Base-by-base conservation (phyloP, 2,888 invertebrate genomes). In the Pemphredon lugubris region DNA sequence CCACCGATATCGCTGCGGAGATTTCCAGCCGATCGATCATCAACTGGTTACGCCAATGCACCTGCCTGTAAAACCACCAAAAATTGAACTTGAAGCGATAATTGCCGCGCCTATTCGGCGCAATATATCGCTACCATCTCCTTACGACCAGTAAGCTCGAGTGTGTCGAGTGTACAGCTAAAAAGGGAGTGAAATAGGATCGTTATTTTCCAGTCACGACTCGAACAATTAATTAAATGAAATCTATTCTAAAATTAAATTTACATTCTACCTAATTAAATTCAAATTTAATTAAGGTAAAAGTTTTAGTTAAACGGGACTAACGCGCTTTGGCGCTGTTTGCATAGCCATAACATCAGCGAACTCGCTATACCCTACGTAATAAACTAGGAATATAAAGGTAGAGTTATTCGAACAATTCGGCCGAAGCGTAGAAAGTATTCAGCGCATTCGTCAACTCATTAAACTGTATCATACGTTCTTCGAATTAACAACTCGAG, bases 21-120 rank as follows among this genome's bases (percentile, higher is more conserved):
- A 65, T 73, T 73, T 73, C 73, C 73, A 73, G 51, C 73, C 61
- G 72, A 73, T 73, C 66, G 66, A 66, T 72, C 73, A 73, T 57
- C 47, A 50, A 40, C 64, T 40, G 34, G 63, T 44, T 53, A 65
- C 65, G 72, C 44, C 57, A 32, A 39, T 61, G 60, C 57, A 66
- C 53, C 42, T 48, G 47, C 34, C 60, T 72, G 16, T 48, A 72
- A 73, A 72, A 71, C 42, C 45, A 58, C 57, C 50, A 65, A 73
- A 72, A 73, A 71, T 71, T 72, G n/a, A 58, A 66, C 60, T 18
- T 4, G 32, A 42, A 55, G 30, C 72, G 50, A 64, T 73, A 73
- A 71, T 65, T 65, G 72, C 57, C 40, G 20, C 32, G 40, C 45
- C 53, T 65, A 66, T 57, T 57, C 44, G 42, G 42, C 32, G 40